phyloP scores from a whole-genome alignment of 2,113 vertebrate species.

The Gasterosteus aculeatus region DNA sequence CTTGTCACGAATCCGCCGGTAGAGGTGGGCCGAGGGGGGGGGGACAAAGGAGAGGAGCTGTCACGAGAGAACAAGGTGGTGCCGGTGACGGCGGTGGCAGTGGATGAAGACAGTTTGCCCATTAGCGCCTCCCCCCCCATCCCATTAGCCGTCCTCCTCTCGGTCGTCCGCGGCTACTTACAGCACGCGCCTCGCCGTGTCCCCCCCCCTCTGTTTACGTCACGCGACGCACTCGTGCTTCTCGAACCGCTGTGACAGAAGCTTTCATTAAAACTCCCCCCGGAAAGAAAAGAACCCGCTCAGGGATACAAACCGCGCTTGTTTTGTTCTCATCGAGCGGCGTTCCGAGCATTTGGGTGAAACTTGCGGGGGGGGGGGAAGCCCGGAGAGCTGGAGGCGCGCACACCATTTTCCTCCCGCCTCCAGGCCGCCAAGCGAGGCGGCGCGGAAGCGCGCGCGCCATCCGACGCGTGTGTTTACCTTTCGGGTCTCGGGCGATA shows the following conservation, averaged over 20 bases:
- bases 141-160: constrained; percentile 65
- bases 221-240: constrained; percentile 31
- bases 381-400: constrained; percentile 23
- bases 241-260: constrained; percentile 19
- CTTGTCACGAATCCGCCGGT: constrained; percentile 92
- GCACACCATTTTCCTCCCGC: constrained; percentile 29
- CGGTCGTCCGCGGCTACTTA: constrained; percentile 74
- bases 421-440: constrained; percentile 44
- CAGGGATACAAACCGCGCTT: constrained; percentile 42
- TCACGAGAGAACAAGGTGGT: constrained; percentile 84
- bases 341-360: constrained; percentile 19
- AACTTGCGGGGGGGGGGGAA: constrained; percentile 52
- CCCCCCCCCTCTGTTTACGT: constrained; percentile 1
- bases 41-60: constrained; percentile 92
- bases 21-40: constrained; percentile 84
- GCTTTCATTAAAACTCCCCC: constrained; percentile 38
- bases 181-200: constrained; percentile 73
- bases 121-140: constrained; percentile 80
- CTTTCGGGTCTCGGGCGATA: constrained; percentile 71
- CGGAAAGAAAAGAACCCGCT: constrained; percentile 37
- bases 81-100: constrained; percentile 80
- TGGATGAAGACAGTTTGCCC: constrained; percentile 87
- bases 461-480: constrained; percentile 75
- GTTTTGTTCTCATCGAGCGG: constrained; percentile 61
- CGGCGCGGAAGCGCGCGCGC: constrained; percentile 46